These are phyloP conservation scores for Diploscapter pachys DNA, from an alignment of 1,140 invertebrate genomes.

Conservation along the genomic window DNA sequence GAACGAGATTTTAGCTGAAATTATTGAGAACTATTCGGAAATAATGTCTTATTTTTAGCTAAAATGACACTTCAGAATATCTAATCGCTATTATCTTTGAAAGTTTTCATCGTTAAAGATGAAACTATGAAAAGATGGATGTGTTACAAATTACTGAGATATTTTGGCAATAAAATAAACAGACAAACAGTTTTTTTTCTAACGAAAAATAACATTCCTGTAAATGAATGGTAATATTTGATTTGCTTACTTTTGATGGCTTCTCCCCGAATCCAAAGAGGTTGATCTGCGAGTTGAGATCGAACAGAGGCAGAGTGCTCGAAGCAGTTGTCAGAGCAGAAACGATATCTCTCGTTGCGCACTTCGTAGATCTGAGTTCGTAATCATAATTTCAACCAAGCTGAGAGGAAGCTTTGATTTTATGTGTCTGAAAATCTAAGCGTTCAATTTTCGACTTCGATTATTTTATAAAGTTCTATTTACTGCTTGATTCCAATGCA, in stretches of 20 bases:
- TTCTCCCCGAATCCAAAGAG: slow-evolving; percentile 33
- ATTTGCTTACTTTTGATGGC: slow-evolving; percentile 4
- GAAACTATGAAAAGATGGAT: neutral
- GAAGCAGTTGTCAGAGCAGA: slow-evolving; percentile 30
- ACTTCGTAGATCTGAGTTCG: slow-evolving; percentile 12
- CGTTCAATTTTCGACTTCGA: too few species aligned
- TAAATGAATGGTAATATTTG: slow-evolving; percentile 2
- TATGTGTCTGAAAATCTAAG: neutral
- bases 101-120: slow-evolving; percentile 9
- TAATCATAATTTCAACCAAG: too few species aligned
- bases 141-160: too few species aligned
- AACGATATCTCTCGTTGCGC: slow-evolving; percentile 19
- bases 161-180: neutral
- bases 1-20: too few species aligned
- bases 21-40: neutral
- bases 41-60: neutral
- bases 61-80: slow-evolving; percentile 1
- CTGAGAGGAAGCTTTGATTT: neutral
- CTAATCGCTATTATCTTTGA: slow-evolving; percentile 6
- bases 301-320: slow-evolving; percentile 16
- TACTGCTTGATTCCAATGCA: too few species aligned
- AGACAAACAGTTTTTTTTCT: slow-evolving; percentile 12
- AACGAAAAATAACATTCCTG: neutral
- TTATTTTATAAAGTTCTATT: too few species aligned
- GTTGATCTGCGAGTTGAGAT: slow-evolving; percentile 21